phyloP scores from a whole-genome alignment of 2,113 vertebrate genomes.

The Lonchura striata region DNA sequence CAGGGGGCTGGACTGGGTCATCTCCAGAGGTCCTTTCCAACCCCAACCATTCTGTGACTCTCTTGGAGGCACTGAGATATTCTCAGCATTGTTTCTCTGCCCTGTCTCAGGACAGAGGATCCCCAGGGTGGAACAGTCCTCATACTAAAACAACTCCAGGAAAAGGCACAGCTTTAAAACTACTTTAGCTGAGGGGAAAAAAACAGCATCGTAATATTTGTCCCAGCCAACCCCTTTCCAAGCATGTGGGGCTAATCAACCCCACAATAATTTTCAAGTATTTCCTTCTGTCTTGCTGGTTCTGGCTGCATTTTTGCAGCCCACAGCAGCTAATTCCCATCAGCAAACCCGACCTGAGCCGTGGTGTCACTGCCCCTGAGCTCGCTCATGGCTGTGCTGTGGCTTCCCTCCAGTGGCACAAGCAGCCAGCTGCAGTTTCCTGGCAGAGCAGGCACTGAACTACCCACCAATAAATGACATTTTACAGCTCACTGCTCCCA shows the following conservation, averaged over 20 bases:
- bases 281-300: neutral
- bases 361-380: fast-evolving
- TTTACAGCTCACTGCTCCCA: neutral
- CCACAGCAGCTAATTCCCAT: fast-evolving
- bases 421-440: neutral
- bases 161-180: neutral
- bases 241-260: neutral
- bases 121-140: neutral
- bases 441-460: neutral
- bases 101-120: fast-evolving
- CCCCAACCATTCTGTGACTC: neutral
- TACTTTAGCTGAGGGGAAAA: fast-evolving
- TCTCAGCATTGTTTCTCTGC: neutral
- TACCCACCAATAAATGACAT: fast-evolving
- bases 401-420: constrained; percentile 37
- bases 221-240: neutral
- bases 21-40: neutral
- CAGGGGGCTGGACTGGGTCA: neutral
- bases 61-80: neutral
- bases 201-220: fast-evolving
- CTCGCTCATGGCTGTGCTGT: fast-evolving
- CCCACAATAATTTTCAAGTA: fast-evolving
- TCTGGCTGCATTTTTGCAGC: neutral
- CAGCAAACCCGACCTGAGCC: neutral
- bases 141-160: neutral